Conservation (phyloP, 2,797 vertebrate species). For the Tauraco hartlaubi region DNA sequence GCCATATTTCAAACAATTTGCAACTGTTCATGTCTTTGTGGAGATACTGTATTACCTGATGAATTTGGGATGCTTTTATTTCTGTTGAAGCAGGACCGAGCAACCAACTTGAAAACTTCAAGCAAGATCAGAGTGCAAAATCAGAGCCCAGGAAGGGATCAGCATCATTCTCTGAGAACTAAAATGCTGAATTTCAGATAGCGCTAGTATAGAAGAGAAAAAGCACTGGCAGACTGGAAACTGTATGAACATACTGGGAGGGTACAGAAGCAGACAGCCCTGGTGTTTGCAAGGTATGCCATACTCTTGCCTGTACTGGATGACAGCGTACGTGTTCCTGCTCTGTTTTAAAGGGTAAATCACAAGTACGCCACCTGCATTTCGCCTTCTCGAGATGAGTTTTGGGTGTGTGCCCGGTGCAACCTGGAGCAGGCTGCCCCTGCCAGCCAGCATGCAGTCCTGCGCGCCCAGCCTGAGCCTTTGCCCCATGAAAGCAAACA, state of each 20-base stretch:
- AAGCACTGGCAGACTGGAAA: not conserved
- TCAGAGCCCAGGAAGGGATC: not conserved
- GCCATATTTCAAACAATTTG: not conserved
- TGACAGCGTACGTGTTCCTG: not conserved
- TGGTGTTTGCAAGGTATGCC: not conserved
- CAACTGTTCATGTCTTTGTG: not conserved
- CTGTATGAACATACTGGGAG: rapidly evolving
- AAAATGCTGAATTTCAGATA: not conserved
- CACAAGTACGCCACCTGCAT: not conserved
- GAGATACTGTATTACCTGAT: not conserved
- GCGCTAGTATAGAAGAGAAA: not conserved
- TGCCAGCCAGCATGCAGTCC: not conserved
- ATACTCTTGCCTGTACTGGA: not conserved
- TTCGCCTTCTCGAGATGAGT: not conserved
- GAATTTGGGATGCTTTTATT: not conserved
- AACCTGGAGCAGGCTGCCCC: not conserved
- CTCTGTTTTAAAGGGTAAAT: not conserved
- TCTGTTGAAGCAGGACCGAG: not conserved
- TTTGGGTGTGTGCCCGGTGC: rapidly evolving
- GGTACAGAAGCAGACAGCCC: not conserved
- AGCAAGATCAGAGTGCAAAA: not conserved
- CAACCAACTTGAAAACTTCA: not conserved
- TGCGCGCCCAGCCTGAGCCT: not conserved
- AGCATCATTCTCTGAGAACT: not conserved
- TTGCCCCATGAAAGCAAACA: not conserved